Conservation (phyloP, 2,888 invertebrate species). For the Torymus texanus region DNA sequence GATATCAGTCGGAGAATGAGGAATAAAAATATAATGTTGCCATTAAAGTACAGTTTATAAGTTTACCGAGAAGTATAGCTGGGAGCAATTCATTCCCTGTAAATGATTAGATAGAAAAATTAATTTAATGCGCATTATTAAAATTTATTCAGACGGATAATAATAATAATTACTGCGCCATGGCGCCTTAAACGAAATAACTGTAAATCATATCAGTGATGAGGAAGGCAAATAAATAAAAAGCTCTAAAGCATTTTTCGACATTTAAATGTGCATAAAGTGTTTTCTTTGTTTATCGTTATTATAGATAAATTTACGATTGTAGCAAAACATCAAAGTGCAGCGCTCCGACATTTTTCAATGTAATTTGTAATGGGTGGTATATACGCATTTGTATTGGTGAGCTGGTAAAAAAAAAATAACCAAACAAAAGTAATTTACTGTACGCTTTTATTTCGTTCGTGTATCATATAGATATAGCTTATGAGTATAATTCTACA, state of each 20-base stretch:
- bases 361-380: neutral
- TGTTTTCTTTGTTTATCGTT: conserved; percentile 1
- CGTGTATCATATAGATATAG: conserved; percentile 75
- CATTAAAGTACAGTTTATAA: no score
- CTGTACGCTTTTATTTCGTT: conserved; percentile 75
- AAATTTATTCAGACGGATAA: no score
- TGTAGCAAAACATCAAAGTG: neutral
- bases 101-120: no score
- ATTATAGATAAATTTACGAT: neutral
- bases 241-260: neutral
- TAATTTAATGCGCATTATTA: no score
- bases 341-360: neutral
- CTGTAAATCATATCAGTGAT: no score
- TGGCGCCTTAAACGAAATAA: no score
- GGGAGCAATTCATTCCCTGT: no score
- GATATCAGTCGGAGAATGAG: no score
- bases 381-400: neutral
- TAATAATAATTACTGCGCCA: no score
- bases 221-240: no score
- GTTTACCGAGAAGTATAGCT: no score
- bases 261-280: neutral
- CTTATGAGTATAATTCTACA: conserved; percentile 76
- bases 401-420: conserved; percentile 43
- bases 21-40: no score
- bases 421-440: conserved; percentile 64